Evolutionary conservation across 2,888 invertebrate genomes (phyloP).

Genomic region (Drosophila anomelani): DNA sequence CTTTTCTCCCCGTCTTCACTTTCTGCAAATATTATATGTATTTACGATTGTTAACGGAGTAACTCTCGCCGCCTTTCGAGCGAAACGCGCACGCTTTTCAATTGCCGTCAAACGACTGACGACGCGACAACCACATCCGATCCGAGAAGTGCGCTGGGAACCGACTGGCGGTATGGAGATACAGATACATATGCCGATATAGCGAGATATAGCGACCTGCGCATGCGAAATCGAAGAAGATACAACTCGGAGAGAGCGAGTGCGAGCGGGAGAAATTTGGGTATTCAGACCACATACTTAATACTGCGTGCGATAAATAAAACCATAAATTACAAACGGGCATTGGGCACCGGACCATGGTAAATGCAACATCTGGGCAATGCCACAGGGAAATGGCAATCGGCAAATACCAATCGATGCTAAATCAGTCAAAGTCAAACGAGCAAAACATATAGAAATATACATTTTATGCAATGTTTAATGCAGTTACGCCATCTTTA

Average conservation of each 20-base stretch:
- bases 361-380: slow-evolving; percentile 19
- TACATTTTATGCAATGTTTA: not conserved
- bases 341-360: slow-evolving; percentile 18
- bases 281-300: slow-evolving; percentile 45
- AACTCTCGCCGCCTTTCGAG: slow-evolving; percentile 58
- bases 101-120: slow-evolving; percentile 72
- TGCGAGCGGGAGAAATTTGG: slow-evolving; percentile 6
- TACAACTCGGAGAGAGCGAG: not conserved
- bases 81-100: slow-evolving; percentile 71
- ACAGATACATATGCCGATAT: not conserved
- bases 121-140: slow-evolving; percentile 47
- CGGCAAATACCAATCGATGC: slow-evolving; percentile 10
- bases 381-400: slow-evolving; percentile 4
- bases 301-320: slow-evolving; percentile 51
- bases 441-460: not conserved
- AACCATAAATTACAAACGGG: slow-evolving; percentile 28
- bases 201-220: slow-evolving; percentile 51
- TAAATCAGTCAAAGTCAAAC: not conserved
- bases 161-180: slow-evolving; percentile 16
- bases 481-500: not conserved
- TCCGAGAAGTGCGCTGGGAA: slow-evolving; percentile 19
- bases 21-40: slow-evolving; percentile 18
- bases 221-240: slow-evolving; percentile 63
- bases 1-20: slow-evolving; percentile 10
- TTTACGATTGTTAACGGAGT: slow-evolving; percentile 26